phyloP scores from a whole-genome alignment of 2,888 invertebrate genomes.

The Diaphora mendica region DNA sequence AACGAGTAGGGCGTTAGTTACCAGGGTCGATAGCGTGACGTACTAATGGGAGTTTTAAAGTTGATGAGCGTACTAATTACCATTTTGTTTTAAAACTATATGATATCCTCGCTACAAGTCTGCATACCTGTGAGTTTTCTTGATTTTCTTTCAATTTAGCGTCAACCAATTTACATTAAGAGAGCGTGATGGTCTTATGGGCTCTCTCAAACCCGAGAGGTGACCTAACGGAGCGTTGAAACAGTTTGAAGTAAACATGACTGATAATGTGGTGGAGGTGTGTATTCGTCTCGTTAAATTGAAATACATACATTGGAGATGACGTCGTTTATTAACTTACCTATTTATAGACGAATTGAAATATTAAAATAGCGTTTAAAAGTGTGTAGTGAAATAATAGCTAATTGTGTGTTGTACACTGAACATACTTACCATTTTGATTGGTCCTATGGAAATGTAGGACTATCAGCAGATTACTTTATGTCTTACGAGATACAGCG shows the following conservation, averaged over 20 bases:
- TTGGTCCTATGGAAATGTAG: not conserved
- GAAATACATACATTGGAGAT: not conserved
- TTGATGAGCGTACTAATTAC: not conserved
- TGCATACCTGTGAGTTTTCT: not conserved
- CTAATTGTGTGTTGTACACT: not conserved
- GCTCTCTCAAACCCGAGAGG: not conserved
- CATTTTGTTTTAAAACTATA: not conserved
- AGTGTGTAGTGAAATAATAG: too few relatives aligned
- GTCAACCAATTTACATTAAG: not conserved
- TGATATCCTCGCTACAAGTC: not conserved
- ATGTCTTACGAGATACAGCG: not conserved
- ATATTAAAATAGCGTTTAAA: not conserved
- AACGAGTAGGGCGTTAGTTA: not conserved
- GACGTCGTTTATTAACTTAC: not conserved
- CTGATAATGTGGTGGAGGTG: not conserved
- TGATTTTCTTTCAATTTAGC: not conserved
- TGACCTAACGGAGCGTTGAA: not conserved
- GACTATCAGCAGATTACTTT: not conserved
- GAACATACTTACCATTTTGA: not conserved
- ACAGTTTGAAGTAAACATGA: not conserved
- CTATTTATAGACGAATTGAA: not conserved
- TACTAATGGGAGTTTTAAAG: not conserved
- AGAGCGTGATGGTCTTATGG: not conserved
- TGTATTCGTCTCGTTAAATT: not conserved
- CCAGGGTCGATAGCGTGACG: not conserved